A percentile compares a stretch with the other conserved stretches of the same genome.
Conservation (phyloP, 2,113 vertebrate species). For the Morone chrysops region DNA sequence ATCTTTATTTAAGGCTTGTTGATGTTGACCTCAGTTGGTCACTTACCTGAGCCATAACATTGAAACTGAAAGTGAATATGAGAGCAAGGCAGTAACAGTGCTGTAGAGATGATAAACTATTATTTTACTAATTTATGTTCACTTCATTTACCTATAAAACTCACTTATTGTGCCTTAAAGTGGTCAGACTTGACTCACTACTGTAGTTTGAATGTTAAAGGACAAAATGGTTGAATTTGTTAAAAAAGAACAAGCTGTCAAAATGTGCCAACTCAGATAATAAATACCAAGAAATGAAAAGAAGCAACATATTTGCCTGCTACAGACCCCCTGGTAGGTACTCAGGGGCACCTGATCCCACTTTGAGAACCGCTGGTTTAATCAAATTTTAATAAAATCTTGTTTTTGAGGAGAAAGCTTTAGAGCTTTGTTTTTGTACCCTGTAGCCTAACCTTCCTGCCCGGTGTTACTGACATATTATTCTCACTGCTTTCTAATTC, state of each 20-base stretch:
- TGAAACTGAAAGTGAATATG: neutral
- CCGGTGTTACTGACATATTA: slow-evolving; percentile 31
- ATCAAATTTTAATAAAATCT: slow-evolving; percentile 49
- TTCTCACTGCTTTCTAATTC: slow-evolving; percentile 50
- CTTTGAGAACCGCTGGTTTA: slow-evolving; percentile 26
- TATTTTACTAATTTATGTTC: neutral
- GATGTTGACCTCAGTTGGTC: slow-evolving; percentile 9
- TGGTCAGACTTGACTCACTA: neutral
- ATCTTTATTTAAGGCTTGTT: neutral
- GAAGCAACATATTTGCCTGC: slow-evolving; percentile 1
- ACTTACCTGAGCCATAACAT: neutral
- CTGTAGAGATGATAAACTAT: neutral
- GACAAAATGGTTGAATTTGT: neutral
- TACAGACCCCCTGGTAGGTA: slow-evolving; percentile 22
- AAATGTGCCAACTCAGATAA: slow-evolving; percentile 22
- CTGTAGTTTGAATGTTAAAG: neutral
- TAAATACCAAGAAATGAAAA: slow-evolving; percentile 20
- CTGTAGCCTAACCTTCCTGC: slow-evolving; percentile 42
- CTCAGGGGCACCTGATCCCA: slow-evolving; percentile 28
- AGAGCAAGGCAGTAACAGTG: neutral
- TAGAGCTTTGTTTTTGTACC: slow-evolving; percentile 55
- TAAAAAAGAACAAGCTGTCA: neutral
- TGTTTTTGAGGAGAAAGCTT: slow-evolving; percentile 50
- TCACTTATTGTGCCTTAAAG: neutral
- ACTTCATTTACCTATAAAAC: neutral